phyloP scores from a whole-genome alignment of 2,797 vertebrate genomes.

The Cirrhinus mrigala region DNA sequence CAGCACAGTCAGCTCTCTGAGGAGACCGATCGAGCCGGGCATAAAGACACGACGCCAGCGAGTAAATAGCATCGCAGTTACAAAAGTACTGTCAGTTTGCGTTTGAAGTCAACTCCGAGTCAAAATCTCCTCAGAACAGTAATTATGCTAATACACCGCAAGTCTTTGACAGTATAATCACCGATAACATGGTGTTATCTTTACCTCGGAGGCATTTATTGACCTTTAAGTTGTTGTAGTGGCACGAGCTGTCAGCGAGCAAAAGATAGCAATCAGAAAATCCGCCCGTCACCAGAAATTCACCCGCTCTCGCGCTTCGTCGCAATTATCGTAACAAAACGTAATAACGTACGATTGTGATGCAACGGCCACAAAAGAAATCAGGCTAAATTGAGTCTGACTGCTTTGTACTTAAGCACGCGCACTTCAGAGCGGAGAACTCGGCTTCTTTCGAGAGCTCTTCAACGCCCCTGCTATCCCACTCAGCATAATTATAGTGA shows the following conservation, averaged over 20 bases:
- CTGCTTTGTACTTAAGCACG: constrained; percentile 43
- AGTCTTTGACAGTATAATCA: constrained; percentile 41
- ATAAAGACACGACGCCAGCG: constrained; percentile 27
- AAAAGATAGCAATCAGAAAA: constrained; percentile 41
- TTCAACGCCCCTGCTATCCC: constrained; percentile 55
- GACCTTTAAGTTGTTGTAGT: constrained; percentile 45
- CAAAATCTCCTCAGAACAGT: neutral
- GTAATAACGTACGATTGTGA: constrained; percentile 27
- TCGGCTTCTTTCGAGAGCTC: constrained; percentile 46
- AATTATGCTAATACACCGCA: constrained; percentile 37
- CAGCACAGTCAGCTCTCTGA: constrained; percentile 47
- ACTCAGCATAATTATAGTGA: constrained; percentile 66
- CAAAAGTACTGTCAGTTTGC: constrained; percentile 17
- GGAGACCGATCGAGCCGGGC: neutral
- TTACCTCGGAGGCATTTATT: constrained; percentile 31
- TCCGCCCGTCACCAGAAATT: neutral
- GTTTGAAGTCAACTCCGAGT: constrained; percentile 5
- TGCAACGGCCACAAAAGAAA: constrained; percentile 28
- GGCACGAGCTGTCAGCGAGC: neutral
- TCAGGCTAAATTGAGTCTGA: constrained; percentile 45
- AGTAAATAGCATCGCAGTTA: constrained; percentile 48
- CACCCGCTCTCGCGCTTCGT: neutral
- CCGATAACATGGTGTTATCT: constrained; percentile 22
- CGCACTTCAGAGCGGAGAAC: constrained; percentile 24
- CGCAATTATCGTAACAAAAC: constrained; percentile 5